phyloP scores from a whole-genome alignment of 2,888 invertebrate species.

The Bugula neritina region DNA sequence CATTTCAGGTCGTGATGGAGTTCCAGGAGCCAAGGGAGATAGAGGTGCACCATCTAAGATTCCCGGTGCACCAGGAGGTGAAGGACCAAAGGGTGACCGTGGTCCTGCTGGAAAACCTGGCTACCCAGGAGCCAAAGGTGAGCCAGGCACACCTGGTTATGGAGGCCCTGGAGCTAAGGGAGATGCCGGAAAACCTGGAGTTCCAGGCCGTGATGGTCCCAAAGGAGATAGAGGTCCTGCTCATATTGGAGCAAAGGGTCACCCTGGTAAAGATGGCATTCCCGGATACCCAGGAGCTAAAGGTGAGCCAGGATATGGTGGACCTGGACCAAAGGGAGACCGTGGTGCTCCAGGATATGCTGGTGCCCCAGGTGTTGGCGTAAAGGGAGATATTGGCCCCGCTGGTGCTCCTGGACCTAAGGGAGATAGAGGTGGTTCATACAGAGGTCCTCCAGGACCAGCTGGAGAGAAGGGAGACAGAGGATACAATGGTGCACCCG shows the following conservation, averaged over 20 bases:
- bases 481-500: neutral
- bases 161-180: conserved; percentile 9
- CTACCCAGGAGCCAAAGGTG: neutral
- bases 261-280: neutral
- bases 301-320: conserved; percentile 16
- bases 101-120: neutral
- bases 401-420: conserved; percentile 15
- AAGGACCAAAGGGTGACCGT: conserved; percentile 3
- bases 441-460: neutral
- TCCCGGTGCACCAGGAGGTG: neutral
- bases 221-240: neutral
- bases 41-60: conserved; percentile 14
- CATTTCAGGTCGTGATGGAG: conserved; percentile 9
- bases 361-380: conserved; percentile 3
- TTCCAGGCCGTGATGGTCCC: neutral
- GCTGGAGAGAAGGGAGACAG: conserved; percentile 2
- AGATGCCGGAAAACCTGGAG: neutral
- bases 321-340: conserved; percentile 17
- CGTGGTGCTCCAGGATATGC: neutral
- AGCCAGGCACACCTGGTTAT: conserved; percentile 20
- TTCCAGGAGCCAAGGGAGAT: conserved; percentile 21
- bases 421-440: conserved; percentile 1
- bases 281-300: conserved; percentile 14
- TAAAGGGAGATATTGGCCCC: neutral
- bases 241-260: neutral